A percentile compares a stretch with the other conserved stretches of the same genome.
phyloP scores from a whole-genome alignment of 2,888 invertebrate species.

The Tubulanus polymorphus region DNA sequence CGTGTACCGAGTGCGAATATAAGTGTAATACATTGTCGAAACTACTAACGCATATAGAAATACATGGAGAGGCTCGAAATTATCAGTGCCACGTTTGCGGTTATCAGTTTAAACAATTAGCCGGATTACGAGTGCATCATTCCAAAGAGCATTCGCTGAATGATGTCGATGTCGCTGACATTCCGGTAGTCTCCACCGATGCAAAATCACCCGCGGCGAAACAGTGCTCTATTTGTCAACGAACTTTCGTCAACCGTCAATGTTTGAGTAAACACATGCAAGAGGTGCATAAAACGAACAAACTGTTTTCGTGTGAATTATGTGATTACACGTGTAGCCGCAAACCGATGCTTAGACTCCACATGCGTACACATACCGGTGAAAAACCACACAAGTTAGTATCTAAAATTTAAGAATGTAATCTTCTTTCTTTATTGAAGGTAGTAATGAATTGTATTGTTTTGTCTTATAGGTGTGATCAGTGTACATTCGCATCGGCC shows the following conservation, averaged over 20 bases:
- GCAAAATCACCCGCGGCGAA: slow-evolving; percentile 41
- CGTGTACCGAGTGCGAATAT: slow-evolving; percentile 57
- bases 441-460: too few species aligned
- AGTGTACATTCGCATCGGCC: slow-evolving; percentile 68
- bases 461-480: slow-evolving; percentile 59
- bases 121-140: slow-evolving; percentile 75
- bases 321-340: slow-evolving; percentile 68
- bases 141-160: slow-evolving; percentile 5
- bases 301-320: slow-evolving; percentile 64
- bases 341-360: slow-evolving; percentile 65
- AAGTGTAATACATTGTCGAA: slow-evolving; percentile 58
- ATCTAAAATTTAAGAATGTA: not conserved
- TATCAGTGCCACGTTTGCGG: slow-evolving; percentile 60
- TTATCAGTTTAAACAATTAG: slow-evolving; percentile 74
- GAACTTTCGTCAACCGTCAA: slow-evolving; percentile 59
- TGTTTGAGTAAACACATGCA: slow-evolving; percentile 49
- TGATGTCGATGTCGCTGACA: slow-evolving; percentile 14
- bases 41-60: slow-evolving; percentile 70
- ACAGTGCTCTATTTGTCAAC: slow-evolving; percentile 63
- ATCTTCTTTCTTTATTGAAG: not conserved
- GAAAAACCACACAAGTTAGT: slow-evolving; percentile 67
- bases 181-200: too few species aligned
- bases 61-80: slow-evolving; percentile 51
- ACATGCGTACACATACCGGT: slow-evolving; percentile 69
- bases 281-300: slow-evolving; percentile 65